Evolutionary conservation across 2,888 invertebrate genomes (phyloP).

Genomic region (Coremacera marginata): DNA sequence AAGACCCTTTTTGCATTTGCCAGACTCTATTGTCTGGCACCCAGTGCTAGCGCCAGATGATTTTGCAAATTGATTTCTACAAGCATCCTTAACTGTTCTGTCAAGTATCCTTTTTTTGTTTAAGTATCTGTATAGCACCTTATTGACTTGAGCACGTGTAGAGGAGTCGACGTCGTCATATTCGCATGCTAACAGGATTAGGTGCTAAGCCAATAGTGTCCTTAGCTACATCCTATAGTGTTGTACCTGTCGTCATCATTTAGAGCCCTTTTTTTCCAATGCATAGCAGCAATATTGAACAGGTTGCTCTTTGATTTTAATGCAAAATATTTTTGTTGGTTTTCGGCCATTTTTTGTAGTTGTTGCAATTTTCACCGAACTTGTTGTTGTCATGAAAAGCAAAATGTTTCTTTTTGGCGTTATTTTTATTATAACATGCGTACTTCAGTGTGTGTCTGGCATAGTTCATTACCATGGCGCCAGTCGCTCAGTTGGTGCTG

Average conservation of each 20-base stretch:
- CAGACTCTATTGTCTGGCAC: neutral
- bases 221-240: conserved; percentile 11
- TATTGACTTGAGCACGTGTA: neutral
- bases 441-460: conserved; percentile 20
- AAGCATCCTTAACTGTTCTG: neutral
- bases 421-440: conserved; percentile 20
- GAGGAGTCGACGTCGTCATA: neutral
- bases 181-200: conserved; percentile 27
- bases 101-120: neutral
- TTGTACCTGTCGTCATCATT: conserved; percentile 26
- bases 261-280: neutral
- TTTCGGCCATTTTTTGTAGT: neutral
- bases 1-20: neutral
- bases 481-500: conserved; percentile 51
- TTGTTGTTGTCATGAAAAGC: conserved; percentile 21
- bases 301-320: conserved; percentile 16
- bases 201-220: conserved; percentile 1
- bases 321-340: neutral
- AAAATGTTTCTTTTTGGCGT: conserved; percentile 22
- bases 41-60: conserved; percentile 18
- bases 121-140: neutral
- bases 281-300: conserved; percentile 18
- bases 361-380: conserved; percentile 14
- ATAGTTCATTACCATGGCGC: conserved; percentile 50
- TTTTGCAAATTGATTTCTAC: conserved; percentile 13